Evolutionary conservation across 1,140 invertebrate genomes (phyloP).

Genomic region (Drosophila willistoni): DNA sequence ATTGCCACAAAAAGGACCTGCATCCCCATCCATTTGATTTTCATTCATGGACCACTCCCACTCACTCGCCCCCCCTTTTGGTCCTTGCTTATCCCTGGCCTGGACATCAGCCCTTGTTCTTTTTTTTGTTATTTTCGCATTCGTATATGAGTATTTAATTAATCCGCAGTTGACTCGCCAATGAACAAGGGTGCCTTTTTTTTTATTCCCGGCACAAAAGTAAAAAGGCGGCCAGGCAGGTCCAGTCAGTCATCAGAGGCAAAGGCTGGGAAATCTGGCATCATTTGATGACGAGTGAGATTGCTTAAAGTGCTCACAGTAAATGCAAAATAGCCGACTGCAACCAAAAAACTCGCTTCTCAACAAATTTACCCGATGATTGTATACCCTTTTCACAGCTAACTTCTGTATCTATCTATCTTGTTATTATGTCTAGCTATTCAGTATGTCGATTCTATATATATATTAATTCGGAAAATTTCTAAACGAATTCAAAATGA

Average conservation of each 20-base stretch:
- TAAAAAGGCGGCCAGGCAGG: not conserved
- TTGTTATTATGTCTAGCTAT: too few relatives aligned
- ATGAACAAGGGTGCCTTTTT: conserved; percentile 53
- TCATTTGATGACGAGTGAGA: conserved; percentile 3
- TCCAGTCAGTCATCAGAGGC: too few relatives aligned
- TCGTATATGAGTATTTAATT: conserved; percentile 79
- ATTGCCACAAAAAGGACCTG: conserved; percentile 21
- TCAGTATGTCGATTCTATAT: too few relatives aligned
- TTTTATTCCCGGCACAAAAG: conserved; percentile 1
- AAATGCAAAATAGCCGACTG: conserved; percentile 37
- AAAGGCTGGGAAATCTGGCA: not conserved
- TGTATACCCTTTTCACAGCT: too few relatives aligned
- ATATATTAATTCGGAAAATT: too few relatives aligned
- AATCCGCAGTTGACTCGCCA: conserved; percentile 76
- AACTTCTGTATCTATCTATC: too few relatives aligned
- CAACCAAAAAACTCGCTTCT: not conserved
- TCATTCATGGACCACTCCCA: conserved; percentile 37
- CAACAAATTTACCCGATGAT: not conserved
- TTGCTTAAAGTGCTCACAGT: conserved; percentile 24
- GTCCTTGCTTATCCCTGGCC: too few relatives aligned
- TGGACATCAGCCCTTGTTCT: not conserved
- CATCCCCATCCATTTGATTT: conserved; percentile 29
- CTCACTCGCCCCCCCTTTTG: conserved; percentile 25
- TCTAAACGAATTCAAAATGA: too few relatives aligned
- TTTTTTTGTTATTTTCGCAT: conserved; percentile 15